phyloP scores from a whole-genome alignment of 2,888 invertebrate genomes.

The Phyllotreta striolata region DNA sequence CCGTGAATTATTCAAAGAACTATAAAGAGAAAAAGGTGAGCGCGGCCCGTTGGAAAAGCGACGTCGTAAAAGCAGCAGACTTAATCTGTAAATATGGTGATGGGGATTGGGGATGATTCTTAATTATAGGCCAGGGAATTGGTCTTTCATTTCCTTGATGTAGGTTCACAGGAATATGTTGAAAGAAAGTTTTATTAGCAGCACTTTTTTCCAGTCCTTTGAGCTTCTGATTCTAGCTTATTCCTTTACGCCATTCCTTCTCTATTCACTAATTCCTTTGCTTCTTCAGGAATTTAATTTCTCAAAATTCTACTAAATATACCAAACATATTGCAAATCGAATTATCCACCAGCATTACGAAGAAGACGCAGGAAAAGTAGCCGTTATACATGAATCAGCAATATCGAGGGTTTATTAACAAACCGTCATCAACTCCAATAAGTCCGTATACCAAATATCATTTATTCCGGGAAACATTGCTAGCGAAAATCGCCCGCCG shows the following conservation, averaged over 20 bases:
- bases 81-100: no score
- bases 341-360: no score
- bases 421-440: no score
- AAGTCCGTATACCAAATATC: neutral
- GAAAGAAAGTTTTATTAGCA: no score
- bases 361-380: no score
- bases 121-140: no score
- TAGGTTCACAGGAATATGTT: no score
- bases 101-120: constrained; percentile 1
- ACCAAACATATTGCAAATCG: neutral
- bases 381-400: no score
- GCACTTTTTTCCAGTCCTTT: no score
- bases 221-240: constrained; percentile 1
- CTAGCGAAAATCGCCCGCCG: neutral
- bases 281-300: neutral
- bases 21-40: neutral
- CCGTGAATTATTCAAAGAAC: constrained; percentile 13
- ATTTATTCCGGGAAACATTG: constrained; percentile 11
- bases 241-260: neutral
- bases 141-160: no score
- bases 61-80: neutral
- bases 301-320: neutral
- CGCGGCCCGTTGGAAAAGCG: neutral
- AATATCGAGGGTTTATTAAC: no score
- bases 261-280: neutral